Evolutionary conservation across 2,888 invertebrate genomes (phyloP).

Genomic region (Spilosoma lubricipeda): DNA sequence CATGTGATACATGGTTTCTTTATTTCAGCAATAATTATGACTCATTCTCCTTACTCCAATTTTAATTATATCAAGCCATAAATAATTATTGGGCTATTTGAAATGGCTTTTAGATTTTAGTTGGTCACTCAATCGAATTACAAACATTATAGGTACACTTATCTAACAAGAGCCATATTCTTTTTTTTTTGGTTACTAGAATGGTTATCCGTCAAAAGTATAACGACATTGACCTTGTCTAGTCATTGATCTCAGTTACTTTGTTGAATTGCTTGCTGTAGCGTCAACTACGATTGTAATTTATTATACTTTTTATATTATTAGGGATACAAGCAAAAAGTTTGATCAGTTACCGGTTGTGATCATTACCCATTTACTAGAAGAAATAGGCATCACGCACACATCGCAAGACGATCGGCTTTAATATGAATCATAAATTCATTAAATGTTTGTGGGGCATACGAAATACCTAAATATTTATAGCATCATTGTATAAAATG

Average conservation of each 20-base stretch:
- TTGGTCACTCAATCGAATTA: neutral
- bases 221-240: slow-evolving; percentile 32
- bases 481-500: slow-evolving; percentile 31
- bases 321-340: neutral
- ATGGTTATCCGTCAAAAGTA: slow-evolving; percentile 38
- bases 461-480: neutral
- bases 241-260: slow-evolving; percentile 28
- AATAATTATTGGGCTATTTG: neutral
- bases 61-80: neutral
- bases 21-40: neutral
- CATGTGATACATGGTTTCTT: neutral
- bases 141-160: slow-evolving; percentile 1
- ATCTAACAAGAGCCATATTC: slow-evolving; percentile 27
- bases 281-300: neutral
- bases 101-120: neutral
- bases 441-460: neutral
- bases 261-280: slow-evolving; percentile 9
- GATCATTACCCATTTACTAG: neutral
- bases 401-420: neutral
- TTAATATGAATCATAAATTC: neutral
- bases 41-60: neutral
- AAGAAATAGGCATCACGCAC: neutral
- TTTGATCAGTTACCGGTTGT: neutral
- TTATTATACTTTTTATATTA: neutral
- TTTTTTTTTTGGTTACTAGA: slow-evolving; percentile 36